These are phyloP conservation scores for Myotis yumanensis DNA, from an alignment of 2,113 vertebrate genomes.

Conservation along the genomic window DNA sequence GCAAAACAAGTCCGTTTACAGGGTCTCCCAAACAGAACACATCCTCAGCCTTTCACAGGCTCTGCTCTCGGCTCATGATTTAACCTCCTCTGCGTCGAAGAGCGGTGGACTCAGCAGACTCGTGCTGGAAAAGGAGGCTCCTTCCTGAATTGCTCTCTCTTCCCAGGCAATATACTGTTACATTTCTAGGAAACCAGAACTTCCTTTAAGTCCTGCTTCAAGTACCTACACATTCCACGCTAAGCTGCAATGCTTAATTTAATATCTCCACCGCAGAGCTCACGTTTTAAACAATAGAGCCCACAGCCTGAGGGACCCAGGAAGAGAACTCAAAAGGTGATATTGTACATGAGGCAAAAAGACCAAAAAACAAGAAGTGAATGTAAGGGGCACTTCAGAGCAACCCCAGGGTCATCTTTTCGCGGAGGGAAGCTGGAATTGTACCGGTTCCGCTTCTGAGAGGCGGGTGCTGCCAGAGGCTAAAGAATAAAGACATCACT, in stretches of 20 bases:
- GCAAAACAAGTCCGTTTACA: slow-evolving; percentile 79
- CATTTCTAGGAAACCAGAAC: slow-evolving; percentile 78
- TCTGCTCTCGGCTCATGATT: slow-evolving; percentile 65
- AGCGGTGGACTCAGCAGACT: slow-evolving; percentile 57
- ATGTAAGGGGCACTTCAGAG: slow-evolving; percentile 68
- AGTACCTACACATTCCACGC: slow-evolving; percentile 80
- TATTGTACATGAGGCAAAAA: slow-evolving; percentile 77
- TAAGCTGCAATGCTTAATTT: slow-evolving; percentile 84
- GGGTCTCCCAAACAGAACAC: slow-evolving; percentile 77
- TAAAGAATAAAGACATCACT: slow-evolving; percentile 73
- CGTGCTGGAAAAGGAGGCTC: slow-evolving; percentile 63
- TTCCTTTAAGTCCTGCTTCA: slow-evolving; percentile 80
- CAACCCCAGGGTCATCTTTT: slow-evolving; percentile 66
- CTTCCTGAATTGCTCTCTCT: slow-evolving; percentile 66
- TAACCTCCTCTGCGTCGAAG: slow-evolving; percentile 74
- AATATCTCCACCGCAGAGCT: slow-evolving; percentile 80
- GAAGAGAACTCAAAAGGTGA: slow-evolving; percentile 78
- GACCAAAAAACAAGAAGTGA: slow-evolving; percentile 76
- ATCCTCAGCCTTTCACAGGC: slow-evolving; percentile 79
- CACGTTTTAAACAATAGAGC: slow-evolving; percentile 79
- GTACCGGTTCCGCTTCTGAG: slow-evolving; percentile 73
- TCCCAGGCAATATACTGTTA: slow-evolving; percentile 71
- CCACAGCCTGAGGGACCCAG: slow-evolving; percentile 66
- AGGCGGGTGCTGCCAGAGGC: slow-evolving; percentile 63
- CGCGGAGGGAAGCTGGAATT: slow-evolving; percentile 63